phyloP scores from a whole-genome alignment of 2,797 vertebrate genomes.

The Yasuhikotakia modesta region DNA sequence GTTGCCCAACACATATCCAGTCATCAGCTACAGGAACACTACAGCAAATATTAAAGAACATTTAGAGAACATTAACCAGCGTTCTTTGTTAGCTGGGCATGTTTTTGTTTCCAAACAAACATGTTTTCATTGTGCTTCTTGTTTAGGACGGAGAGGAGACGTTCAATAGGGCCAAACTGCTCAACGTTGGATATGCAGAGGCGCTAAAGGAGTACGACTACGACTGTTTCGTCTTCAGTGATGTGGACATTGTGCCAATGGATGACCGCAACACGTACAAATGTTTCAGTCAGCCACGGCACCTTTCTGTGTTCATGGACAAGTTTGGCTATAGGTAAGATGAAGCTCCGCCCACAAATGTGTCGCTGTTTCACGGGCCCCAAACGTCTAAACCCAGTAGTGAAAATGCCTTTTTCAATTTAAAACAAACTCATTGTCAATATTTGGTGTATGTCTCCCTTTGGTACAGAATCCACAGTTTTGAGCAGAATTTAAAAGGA shows the following conservation, averaged over 20 bases:
- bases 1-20: background rate
- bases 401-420: no score
- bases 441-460: no score
- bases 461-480: no score
- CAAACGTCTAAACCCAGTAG: no score
- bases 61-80: no score
- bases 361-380: no score
- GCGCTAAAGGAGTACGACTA: conserved; percentile 92
- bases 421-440: no score
- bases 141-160: conserved; percentile 81
- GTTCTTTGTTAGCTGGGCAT: no score
- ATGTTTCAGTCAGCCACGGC: conserved; percentile 90
- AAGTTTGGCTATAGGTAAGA: conserved; percentile 94
- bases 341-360: background rate
- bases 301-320: conserved; percentile 94
- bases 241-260: conserved; percentile 95
- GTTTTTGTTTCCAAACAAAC: background rate
- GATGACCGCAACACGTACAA: conserved; percentile 90
- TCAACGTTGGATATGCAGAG: conserved; percentile 89
- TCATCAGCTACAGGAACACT: no score
- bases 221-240: conserved; percentile 92
- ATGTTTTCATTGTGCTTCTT: background rate
- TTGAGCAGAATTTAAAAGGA: no score
- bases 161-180: conserved; percentile 93
- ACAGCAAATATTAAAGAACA: no score